Percentiles rank a stretch among this genome's conserved stretches.
Evolutionary conservation across 2,113 vertebrate species (phyloP).

Genomic region (Lepus timidus): DNA sequence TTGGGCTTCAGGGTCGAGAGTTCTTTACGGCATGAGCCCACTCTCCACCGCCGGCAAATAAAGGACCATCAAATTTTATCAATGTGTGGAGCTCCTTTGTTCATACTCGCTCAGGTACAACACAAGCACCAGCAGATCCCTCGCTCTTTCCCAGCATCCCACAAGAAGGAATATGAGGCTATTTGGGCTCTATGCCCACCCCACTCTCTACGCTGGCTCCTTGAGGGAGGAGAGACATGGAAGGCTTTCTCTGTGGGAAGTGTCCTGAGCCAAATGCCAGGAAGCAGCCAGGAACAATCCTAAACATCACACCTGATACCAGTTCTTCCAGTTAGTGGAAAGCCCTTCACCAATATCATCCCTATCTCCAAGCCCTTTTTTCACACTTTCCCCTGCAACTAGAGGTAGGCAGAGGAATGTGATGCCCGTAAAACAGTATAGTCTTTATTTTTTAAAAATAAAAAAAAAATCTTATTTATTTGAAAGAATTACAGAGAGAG

Average conservation of each 20-base stretch:
- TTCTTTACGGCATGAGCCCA: too few relatives aligned
- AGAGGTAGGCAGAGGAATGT: background rate
- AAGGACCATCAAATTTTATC: too few relatives aligned
- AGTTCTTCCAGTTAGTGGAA: background rate
- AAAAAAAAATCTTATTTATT: too few relatives aligned
- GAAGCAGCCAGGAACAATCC: background rate
- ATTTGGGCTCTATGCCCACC: background rate
- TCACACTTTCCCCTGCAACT: background rate
- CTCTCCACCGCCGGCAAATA: too few relatives aligned
- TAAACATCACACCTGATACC: background rate
- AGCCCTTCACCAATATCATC: background rate
- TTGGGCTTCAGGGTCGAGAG: too few relatives aligned
- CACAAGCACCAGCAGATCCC: background rate
- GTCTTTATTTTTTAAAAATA: background rate
- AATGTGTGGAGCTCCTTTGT: too few relatives aligned
- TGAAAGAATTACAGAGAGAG: too few relatives aligned
- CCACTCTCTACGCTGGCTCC: background rate
- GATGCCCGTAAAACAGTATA: background rate
- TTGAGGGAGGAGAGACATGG: background rate
- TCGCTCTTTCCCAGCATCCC: fast-evolving
- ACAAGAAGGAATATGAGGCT: background rate
- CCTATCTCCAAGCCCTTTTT: background rate
- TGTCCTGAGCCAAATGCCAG: background rate
- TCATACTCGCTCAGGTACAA: too few relatives aligned
- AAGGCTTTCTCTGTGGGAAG: background rate